These are phyloP conservation scores for Semaprochilodus insignis DNA, from an alignment of 2,797 vertebrate species.

Conservation along the genomic window DNA sequence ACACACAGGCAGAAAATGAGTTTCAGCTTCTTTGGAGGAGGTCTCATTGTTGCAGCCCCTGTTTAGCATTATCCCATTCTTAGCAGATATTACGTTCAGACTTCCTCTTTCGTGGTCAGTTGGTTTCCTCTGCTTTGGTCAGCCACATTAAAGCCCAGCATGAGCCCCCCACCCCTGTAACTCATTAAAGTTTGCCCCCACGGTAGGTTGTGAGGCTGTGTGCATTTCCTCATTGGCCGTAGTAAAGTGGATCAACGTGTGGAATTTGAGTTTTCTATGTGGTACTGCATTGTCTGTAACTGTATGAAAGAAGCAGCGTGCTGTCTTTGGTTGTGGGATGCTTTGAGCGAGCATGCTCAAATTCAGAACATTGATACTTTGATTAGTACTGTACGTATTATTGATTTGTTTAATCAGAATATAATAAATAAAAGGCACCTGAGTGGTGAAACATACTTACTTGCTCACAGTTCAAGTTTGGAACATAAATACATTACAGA, in stretches of 20 bases:
- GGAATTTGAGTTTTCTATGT: too few relatives aligned
- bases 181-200: neutral
- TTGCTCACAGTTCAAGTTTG: too few relatives aligned
- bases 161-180: neutral
- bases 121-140: constrained; percentile 21
- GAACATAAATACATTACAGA: too few relatives aligned
- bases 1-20: constrained; percentile 1
- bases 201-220: neutral
- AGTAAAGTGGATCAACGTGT: neutral
- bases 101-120: constrained; percentile 41
- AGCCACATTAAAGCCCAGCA: constrained; percentile 35
- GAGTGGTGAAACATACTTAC: too few relatives aligned
- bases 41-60: constrained; percentile 27
- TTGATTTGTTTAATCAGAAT: too few relatives aligned
- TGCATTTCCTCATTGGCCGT: neutral
- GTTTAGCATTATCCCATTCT: constrained; percentile 9
- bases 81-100: constrained; percentile 23
- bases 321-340: neutral
- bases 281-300: too few relatives aligned
- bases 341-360: too few relatives aligned
- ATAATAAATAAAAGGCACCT: too few relatives aligned
- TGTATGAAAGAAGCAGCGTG: neutral
- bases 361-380: too few relatives aligned
- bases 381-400: too few relatives aligned
- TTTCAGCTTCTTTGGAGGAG: constrained; percentile 38